Evolutionary conservation across 2,797 vertebrate species (phyloP).

Genomic region (Nyctibius grandis): DNA sequence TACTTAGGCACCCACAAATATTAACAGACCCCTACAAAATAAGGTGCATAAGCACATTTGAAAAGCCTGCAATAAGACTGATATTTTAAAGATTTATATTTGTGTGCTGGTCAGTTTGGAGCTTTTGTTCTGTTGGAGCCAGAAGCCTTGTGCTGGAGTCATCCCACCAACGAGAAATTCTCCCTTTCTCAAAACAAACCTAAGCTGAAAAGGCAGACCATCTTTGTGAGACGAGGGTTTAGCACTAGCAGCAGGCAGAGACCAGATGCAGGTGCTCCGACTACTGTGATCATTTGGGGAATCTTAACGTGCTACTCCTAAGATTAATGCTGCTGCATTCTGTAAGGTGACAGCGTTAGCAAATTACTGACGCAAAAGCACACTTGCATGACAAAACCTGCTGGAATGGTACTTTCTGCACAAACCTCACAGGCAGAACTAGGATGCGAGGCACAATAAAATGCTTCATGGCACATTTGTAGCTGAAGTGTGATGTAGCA

Average conservation of each 20-base stretch:
- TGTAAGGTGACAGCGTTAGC: background rate
- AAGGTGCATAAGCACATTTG: background rate
- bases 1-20: background rate
- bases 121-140: background rate
- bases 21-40: background rate
- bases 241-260: background rate
- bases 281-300: background rate
- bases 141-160: background rate
- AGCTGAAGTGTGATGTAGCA: background rate
- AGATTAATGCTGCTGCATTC: conserved; percentile 19
- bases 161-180: background rate
- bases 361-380: background rate
- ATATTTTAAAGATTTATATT: background rate
- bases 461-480: background rate
- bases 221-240: background rate
- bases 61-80: background rate
- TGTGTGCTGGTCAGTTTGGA: background rate
- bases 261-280: background rate
- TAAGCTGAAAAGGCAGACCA: background rate
- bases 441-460: background rate
- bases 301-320: background rate
- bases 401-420: background rate
- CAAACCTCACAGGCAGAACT: background rate
- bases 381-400: background rate
- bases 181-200: background rate